Evolutionary conservation across 2,113 vertebrate genomes (phyloP).

Genomic region (Microtus richardsoni): DNA sequence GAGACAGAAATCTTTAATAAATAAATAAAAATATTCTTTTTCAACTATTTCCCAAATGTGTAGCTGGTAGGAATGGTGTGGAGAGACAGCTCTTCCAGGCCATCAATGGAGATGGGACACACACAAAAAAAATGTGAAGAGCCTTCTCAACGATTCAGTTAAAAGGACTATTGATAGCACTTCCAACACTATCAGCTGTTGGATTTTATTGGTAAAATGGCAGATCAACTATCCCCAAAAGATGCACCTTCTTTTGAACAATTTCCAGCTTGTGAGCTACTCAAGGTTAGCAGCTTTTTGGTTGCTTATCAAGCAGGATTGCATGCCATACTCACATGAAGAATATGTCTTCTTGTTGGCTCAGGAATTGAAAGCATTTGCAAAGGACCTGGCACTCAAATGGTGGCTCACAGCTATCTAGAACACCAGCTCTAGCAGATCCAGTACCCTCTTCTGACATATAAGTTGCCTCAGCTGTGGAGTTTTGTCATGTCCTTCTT

Average conservation of each 20-base stretch:
- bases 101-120: too few relatives aligned
- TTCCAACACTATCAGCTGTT: neutral
- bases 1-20: too few relatives aligned
- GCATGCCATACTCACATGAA: neutral
- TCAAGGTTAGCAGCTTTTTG: neutral
- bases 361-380: neutral
- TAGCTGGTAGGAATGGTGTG: too few relatives aligned
- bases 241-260: neutral
- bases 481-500: neutral
- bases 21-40: too few relatives aligned
- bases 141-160: neutral
- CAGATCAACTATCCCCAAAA: neutral
- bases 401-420: neutral
- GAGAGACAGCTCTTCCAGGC: too few relatives aligned
- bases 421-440: neutral
- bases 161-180: neutral
- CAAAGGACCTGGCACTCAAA: neutral
- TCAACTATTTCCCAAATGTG: too few relatives aligned
- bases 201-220: neutral
- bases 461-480: neutral
- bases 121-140: neutral
- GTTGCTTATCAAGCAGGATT: neutral
- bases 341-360: neutral
- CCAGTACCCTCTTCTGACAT: neutral
- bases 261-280: neutral